Evolutionary conservation across 2,888 invertebrate species (phyloP).

Genomic region (Caenorhabditis imperialis): DNA sequence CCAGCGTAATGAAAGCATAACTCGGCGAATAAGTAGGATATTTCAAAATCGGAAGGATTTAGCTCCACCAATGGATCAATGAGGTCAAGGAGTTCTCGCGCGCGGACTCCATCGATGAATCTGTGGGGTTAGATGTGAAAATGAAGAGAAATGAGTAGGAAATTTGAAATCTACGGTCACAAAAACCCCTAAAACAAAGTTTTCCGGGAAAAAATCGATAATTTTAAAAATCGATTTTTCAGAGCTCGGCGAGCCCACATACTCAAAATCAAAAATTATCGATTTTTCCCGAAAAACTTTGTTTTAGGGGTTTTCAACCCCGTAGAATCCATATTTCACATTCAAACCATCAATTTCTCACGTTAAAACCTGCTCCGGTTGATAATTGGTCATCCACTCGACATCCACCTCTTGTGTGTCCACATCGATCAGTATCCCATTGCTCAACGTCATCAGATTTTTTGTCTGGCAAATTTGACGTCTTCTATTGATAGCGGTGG

Average conservation of each 20-base stretch:
- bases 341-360: neutral
- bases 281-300: neutral
- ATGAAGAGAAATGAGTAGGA: neutral
- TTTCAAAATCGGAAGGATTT: slow-evolving; percentile 31
- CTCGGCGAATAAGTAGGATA: slow-evolving; percentile 47
- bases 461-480: slow-evolving; percentile 11
- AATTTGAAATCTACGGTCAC: too few species aligned
- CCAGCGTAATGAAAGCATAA: slow-evolving; percentile 49
- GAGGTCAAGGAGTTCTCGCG: slow-evolving; percentile 10
- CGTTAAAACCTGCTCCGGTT: slow-evolving; percentile 14
- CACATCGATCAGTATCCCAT: slow-evolving; percentile 16
- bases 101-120: slow-evolving; percentile 32
- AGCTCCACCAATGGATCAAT: slow-evolving; percentile 33
- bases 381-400: slow-evolving; percentile 30
- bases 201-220: too few species aligned
- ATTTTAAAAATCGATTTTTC: too few species aligned
- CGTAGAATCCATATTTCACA: neutral
- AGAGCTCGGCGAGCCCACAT: too few species aligned
- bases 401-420: slow-evolving; percentile 26
- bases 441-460: slow-evolving; percentile 17
- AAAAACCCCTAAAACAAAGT: neutral
- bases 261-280: too few species aligned
- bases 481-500: slow-evolving; percentile 25
- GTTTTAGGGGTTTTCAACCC: too few species aligned
- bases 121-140: slow-evolving; percentile 7